Base-by-base conservation (phyloP, 2,888 invertebrate genomes). In the Ligdia adustata region DNA sequence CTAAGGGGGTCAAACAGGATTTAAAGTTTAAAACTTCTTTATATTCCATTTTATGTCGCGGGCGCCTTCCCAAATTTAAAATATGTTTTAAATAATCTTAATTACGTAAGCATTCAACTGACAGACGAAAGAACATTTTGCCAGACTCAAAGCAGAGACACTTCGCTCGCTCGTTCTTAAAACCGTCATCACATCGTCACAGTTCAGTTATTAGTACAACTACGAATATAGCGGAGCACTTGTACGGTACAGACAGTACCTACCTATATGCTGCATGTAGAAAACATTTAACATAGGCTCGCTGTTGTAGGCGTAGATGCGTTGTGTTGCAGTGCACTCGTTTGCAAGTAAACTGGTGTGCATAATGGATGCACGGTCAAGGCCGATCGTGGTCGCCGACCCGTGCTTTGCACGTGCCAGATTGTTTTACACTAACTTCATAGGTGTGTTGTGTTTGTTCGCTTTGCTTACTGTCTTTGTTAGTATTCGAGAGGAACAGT, bases 281-380 rank as follows among this genome's bases (percentile, higher is more conserved):
- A 66, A 46, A 55, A n/a, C 20, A 58, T 61, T 68, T 65, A 63
- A 62, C 64, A 65, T 62, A 66, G 68, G 64, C 59, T 44, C 35
- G 15, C n/a, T 22, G 56, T 57, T 50, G 67, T 71, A 72, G 68
- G 68, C 65, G 68, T 71, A 76, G 82, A 79, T 78, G 77, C 75
- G 75, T 79, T 78, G 77, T 75, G 75, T 79, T 78, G 75, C 72
- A 72, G 68, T 83, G 86, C 83, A 85, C 79, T 86, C 75, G 82
- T 86, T 86, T 78, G 80, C 79, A 82, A 86, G 85, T 82, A 83
- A 86, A 83, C 82, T 75, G 79, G 76, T 82, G 80, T 84, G 82
- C 82, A 85, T 88, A 88, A 86, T 88, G 78, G 82, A 82, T 82
- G 81, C 78, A 79, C 84, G 86, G 86, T 85, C 89, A 88, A 88